Evolutionary conservation across 2,113 vertebrate species (phyloP).

Genomic region (Acrocephalus arundinaceus): DNA sequence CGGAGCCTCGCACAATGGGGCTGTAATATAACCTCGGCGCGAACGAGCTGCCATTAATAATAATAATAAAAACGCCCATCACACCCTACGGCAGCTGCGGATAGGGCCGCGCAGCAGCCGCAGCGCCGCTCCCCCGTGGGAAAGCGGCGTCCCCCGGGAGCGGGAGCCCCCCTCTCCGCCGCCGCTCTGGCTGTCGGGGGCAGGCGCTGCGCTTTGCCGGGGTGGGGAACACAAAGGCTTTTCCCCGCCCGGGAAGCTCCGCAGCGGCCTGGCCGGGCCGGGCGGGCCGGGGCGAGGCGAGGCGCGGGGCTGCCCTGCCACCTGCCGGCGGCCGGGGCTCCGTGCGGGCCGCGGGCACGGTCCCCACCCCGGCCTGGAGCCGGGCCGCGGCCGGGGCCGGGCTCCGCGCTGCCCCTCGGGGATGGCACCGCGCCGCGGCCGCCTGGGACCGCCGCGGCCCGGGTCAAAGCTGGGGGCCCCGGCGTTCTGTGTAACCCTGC

Average conservation of each 20-base stretch:
- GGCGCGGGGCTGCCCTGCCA: constrained; percentile 51
- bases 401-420: background rate
- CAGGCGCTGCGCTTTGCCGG: background rate
- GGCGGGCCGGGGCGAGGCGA: background rate
- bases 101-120: background rate
- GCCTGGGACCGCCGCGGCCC: background rate
- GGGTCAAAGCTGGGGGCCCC: background rate
- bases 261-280: background rate
- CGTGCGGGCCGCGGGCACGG: background rate
- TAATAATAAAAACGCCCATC: constrained; percentile 34
- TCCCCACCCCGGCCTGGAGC: background rate
- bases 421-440: background rate
- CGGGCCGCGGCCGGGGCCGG: background rate
- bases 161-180: background rate
- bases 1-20: constrained; percentile 25
- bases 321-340: constrained; percentile 28
- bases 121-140: background rate
- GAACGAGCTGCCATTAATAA: constrained; percentile 30
- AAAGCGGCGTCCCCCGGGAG: background rate
- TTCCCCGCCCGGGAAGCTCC: background rate
- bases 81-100: background rate
- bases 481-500: background rate
- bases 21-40: constrained; percentile 21
- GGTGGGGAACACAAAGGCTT: background rate
- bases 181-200: background rate